Evolutionary conservation across 2,797 vertebrate species (phyloP).

Genomic region (Stomatorhinus walkeri): DNA sequence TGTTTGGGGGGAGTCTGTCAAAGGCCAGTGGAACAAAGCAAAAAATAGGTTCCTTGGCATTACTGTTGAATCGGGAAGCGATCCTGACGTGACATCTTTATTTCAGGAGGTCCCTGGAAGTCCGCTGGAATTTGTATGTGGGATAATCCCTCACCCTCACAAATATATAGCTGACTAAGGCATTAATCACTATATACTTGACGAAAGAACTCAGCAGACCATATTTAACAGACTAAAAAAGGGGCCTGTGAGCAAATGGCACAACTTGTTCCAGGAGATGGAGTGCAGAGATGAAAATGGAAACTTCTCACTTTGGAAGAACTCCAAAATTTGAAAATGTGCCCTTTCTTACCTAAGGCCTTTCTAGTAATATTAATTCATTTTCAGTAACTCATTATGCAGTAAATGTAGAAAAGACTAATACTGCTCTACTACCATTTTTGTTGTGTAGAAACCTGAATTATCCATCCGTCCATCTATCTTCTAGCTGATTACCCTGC

Average conservation of each 20-base stretch:
- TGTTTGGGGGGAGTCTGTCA: neutral
- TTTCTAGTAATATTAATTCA: neutral
- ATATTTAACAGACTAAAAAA: conserved; percentile 15
- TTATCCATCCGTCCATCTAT: neutral
- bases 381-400: neutral
- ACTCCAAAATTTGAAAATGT: neutral
- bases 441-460: neutral
- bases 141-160: neutral
- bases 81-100: neutral
- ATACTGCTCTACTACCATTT: neutral
- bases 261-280: neutral
- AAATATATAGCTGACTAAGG: neutral
- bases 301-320: neutral
- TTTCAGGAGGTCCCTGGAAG: neutral
- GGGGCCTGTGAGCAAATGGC: neutral
- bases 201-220: neutral
- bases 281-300: neutral
- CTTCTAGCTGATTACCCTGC: neutral
- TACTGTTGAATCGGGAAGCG: neutral
- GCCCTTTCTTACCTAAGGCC: neutral
- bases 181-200: conserved; percentile 13
- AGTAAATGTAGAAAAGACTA: neutral
- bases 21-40: neutral
- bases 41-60: neutral
- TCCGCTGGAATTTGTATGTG: neutral